Base-by-base conservation (phyloP, 2,888 invertebrate species). In the Troilus luridus region DNA sequence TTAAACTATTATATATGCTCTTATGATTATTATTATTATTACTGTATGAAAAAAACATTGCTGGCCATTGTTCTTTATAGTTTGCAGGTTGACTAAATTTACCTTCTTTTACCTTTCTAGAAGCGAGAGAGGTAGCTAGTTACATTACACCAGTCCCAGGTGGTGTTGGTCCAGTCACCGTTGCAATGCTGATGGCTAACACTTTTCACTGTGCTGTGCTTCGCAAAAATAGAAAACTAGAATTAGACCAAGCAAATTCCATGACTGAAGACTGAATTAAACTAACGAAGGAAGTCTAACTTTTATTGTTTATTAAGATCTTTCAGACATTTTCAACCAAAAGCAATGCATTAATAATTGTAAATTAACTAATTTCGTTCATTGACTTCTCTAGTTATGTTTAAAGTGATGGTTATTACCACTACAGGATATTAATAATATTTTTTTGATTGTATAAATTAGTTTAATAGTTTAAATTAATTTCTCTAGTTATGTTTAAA, bases 161-260 rank as follows among this genome's bases (percentile, higher is more conserved):
- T 3, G 98, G 98, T 5, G 98, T 98, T 9, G 98, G 98, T 0
- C 98, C 98, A 0, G 97, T 98, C 97, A 98, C 98, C 0, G 98
- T 98, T 0, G 97, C 98, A 0, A 98, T 98, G 98, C 94, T 98
- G 64, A 98, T 98, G 97, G 96, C 96, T 93, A 98, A 98, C 94
- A 98, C 98, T 0, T 95, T 98, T 92, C 95, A 62, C 54, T 90
- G 95, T 93, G 98, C 98, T 59, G 41, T 77, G 0, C 77, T 90
- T 17, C 58, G 90, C 11, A 90, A 90, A 59, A n/a, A 90, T 58
- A 62, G 90, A 21, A 90, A 90, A 58, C 17, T 90, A 27, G 72
- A 77, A 64, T 72, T 90, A 24, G 72, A 90, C 19, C 90, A 90
- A 27, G 90, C 90, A 41, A 90, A 90, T 72, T 54, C 90, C 2